Percentiles rank a stretch among this genome's conserved stretches.
phyloP scores from a whole-genome alignment of 2,888 invertebrate species.

The Brachylomia viminalis region DNA sequence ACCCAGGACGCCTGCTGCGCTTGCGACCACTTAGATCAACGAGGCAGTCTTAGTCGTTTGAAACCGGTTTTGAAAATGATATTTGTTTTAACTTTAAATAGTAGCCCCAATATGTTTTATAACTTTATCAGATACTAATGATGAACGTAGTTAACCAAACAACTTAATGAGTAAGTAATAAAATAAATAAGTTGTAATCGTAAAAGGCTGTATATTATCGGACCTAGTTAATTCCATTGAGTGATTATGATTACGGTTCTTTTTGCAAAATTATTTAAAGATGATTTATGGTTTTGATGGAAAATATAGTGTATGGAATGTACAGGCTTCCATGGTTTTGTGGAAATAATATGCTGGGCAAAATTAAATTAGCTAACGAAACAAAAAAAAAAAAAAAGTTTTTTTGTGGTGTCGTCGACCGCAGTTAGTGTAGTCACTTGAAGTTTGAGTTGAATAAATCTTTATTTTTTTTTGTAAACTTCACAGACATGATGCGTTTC shows the following conservation, averaged over 20 bases:
- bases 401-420: background rate
- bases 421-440: background rate
- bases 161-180: constrained; percentile 58
- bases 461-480: background rate
- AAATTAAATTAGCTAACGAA: background rate
- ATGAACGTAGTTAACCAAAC: constrained; percentile 54
- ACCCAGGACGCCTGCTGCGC: constrained; percentile 25
- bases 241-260: constrained; percentile 30
- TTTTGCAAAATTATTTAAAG: constrained; percentile 27
- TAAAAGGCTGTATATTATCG: constrained; percentile 48
- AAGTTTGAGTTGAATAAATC: background rate
- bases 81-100: constrained; percentile 64
- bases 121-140: constrained; percentile 64
- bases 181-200: constrained; percentile 62
- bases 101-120: constrained; percentile 59
- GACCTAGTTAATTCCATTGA: constrained; percentile 46
- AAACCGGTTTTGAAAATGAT: constrained; percentile 66
- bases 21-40: constrained; percentile 21
- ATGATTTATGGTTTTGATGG: constrained; percentile 38
- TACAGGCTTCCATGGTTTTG: background rate
- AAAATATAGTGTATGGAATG: background rate
- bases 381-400: background rate
- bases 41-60: background rate
- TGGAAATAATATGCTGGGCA: background rate
- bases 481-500: too few species aligned